A percentile compares a stretch with the other conserved stretches of the same genome.
Conservation (phyloP, 2,797 vertebrate species). For the Sorex maritimensis region DNA sequence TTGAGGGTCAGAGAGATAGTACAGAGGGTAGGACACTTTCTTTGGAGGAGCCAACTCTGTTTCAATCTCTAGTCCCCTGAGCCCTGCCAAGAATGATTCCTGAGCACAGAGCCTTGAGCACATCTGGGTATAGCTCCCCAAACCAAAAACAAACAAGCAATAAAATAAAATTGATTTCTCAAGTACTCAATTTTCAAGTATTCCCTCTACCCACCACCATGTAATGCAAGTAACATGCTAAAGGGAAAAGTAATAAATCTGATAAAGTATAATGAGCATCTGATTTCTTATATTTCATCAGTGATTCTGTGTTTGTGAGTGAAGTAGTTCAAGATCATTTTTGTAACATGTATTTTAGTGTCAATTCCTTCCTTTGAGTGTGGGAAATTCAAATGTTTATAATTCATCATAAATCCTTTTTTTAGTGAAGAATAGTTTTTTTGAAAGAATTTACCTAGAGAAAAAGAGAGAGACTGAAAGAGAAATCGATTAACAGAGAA, state of each 20-base stretch:
- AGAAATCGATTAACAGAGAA: too few species aligned
- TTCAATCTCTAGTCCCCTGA: too few species aligned
- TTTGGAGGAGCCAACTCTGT: too few species aligned
- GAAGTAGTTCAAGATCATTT: neutral
- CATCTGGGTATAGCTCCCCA: too few species aligned
- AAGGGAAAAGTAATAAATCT: slow-evolving; percentile 3
- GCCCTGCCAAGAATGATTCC: too few species aligned
- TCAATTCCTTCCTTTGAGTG: slow-evolving; percentile 29
- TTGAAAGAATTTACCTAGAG: too few species aligned
- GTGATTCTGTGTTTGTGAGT: neutral
- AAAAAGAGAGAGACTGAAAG: too few species aligned
- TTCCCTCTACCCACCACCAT: neutral
- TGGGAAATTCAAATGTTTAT: slow-evolving; percentile 26
- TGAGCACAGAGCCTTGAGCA: too few species aligned
- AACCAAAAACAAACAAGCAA: too few species aligned
- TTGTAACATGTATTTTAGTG: neutral
- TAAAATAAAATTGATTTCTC: neutral
- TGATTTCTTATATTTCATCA: neutral
- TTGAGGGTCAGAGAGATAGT: neutral
- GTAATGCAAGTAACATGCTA: neutral
- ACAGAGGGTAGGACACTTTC: too few species aligned
- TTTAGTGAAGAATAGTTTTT: too few species aligned
- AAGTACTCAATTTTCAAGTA: neutral
- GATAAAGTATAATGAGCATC: neutral
- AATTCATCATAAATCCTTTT: neutral